Base-by-base conservation (phyloP, 2,888 invertebrate genomes). In the Ectemnius lituratus region DNA sequence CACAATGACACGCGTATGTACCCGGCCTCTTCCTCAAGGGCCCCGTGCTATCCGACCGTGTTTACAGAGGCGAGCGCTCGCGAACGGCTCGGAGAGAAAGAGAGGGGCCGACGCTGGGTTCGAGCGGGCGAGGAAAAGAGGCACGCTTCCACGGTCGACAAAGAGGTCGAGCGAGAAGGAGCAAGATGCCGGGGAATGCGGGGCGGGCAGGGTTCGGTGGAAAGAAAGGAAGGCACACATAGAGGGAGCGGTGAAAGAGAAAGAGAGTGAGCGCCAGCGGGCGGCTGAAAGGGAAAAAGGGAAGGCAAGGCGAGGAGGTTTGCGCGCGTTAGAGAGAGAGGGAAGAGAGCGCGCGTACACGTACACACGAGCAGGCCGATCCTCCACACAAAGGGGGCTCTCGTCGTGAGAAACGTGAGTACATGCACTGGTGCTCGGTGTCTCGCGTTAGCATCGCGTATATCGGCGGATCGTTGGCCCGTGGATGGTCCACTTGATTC, bases 61-160 rank as follows among this genome's bases (percentile, higher is more conserved):
- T 81, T 78, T 83, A 81, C 80, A 78, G 75, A 80, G 76, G 67
- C 74, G 70, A 67, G 65, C 67, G 64, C 58, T 70, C 65, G 67
- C 59, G 23, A 23, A 23, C 23, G 75, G 78, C 73, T 73, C 73
- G 78, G 59, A 20, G 60, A 57, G 64, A 70, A 52, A 63, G 62
- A 52, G 16, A 52, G 52, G 52, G n/a, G 16, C 52, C 52, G 52
- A 14, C 2, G 47, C 23, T 23, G 23, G 23, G 23, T 23, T 23
- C 3, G 23, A 23, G 23, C 23, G 23, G 23, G 23, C 23, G 23
- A 23, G 23, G 70, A 68, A 73, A 62, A 77, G 71, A 72, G 61
- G 64, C 62, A 47, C 27, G 49, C 23, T 23, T 23, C 23, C 23
- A 23, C 23, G 23, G 23, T 23, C 23, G 23, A 47, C 47, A 47